Evolutionary conservation across 2,113 vertebrate species (phyloP).

Genomic region (Numenius arquata): DNA sequence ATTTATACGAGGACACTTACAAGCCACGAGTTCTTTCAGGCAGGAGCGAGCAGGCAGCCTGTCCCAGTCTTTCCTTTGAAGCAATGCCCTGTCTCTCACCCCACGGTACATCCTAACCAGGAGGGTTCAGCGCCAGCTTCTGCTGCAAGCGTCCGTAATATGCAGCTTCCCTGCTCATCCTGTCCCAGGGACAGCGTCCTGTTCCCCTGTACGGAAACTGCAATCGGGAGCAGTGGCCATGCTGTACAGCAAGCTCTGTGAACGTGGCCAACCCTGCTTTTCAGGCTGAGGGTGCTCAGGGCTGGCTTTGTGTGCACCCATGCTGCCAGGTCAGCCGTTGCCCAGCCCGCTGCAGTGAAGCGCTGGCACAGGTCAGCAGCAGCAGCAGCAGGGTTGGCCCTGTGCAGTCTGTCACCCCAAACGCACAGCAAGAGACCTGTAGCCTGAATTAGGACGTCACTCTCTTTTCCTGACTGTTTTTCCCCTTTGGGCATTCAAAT

Average conservation of each 20-base stretch:
- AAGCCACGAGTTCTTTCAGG: accelerated
- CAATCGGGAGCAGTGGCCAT: accelerated
- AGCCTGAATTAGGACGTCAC: not conserved
- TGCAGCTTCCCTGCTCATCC: not conserved
- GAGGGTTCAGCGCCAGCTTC: not conserved
- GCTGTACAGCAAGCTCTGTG: not conserved
- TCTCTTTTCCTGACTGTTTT: not conserved
- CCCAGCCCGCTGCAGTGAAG: not conserved
- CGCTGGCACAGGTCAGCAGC: not conserved
- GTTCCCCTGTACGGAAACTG: not conserved
- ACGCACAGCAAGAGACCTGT: not conserved
- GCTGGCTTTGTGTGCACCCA: not conserved
- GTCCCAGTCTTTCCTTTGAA: not conserved
- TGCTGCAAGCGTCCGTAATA: not conserved
- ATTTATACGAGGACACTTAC: not conserved
- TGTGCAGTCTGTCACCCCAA: not conserved
- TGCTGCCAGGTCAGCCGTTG: not conserved
- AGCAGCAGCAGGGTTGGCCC: not conserved
- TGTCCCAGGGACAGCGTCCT: not conserved
- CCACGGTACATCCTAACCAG: not conserved
- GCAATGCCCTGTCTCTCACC: not conserved
- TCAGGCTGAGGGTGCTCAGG: not conserved
- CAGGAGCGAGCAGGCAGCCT: not conserved
- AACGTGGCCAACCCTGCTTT: accelerated
- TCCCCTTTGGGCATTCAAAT: not conserved